phyloP scores from a whole-genome alignment of 2,113 vertebrate genomes.

The Lontra canadensis region DNA sequence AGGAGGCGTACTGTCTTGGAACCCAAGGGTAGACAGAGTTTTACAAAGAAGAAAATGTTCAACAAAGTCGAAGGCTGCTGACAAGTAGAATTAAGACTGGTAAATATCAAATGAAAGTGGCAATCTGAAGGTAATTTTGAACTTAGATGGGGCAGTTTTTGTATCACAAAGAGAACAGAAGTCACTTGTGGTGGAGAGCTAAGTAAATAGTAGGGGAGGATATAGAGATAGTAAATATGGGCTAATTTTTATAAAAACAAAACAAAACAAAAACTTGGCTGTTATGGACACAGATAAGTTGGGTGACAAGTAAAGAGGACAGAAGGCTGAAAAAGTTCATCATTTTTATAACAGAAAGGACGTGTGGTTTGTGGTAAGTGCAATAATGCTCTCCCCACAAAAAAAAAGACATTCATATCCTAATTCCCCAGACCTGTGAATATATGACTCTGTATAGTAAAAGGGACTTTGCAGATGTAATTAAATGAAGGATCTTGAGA shows the following conservation, averaged over 20 bases:
- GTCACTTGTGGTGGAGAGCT: neutral
- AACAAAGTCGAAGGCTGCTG: neutral
- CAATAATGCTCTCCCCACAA: neutral
- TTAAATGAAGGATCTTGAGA: slow-evolving; percentile 13
- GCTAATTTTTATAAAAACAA: neutral
- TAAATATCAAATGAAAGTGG: slow-evolving; percentile 16
- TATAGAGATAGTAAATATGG: neutral
- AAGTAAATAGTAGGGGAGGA: neutral
- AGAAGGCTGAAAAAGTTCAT: neutral
- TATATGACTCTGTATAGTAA: neutral
- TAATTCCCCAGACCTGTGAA: neutral
- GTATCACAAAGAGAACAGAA: neutral
- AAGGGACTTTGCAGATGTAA: neutral
- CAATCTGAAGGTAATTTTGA: slow-evolving; percentile 43
- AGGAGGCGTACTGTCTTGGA: neutral
- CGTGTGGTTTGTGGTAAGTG: neutral
- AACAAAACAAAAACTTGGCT: slow-evolving; percentile 7
- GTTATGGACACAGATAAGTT: neutral
- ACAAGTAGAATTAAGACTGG: neutral
- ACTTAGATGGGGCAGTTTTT: neutral
- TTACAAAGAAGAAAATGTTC: slow-evolving; percentile 18
- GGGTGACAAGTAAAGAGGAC: neutral
- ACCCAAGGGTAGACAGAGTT: neutral
- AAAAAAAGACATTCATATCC: neutral
- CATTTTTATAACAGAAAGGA: neutral